These are phyloP conservation scores for Apamea anceps DNA, from an alignment of 2,888 invertebrate genomes.

Conservation along the genomic window DNA sequence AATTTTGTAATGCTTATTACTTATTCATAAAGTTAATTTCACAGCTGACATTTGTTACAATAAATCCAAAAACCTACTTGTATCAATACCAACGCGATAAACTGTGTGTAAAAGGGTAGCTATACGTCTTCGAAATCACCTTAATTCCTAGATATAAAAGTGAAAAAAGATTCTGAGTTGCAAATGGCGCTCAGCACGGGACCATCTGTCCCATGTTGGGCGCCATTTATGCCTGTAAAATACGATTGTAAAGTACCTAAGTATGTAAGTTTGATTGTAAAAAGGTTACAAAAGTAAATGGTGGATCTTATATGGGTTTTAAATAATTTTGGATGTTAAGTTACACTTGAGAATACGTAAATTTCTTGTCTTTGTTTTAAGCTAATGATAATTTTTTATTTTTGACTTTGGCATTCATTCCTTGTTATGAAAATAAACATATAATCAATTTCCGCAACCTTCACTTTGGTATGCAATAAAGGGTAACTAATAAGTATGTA, in stretches of 20 bases:
- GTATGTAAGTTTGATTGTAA: background rate
- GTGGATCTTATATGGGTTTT: too few species aligned
- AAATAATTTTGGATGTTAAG: too few species aligned
- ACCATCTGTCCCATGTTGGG: background rate
- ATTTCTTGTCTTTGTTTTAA: too few species aligned
- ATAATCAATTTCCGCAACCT: background rate
- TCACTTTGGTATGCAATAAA: background rate
- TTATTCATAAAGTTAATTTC: background rate
- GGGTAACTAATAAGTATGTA: background rate
- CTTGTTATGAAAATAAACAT: background rate
- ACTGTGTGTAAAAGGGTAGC: background rate
- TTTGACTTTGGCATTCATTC: too few species aligned
- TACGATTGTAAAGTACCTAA: background rate
- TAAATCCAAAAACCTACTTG: background rate
- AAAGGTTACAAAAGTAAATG: background rate
- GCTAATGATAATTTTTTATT: too few species aligned
- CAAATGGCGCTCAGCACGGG: constrained; percentile 20
- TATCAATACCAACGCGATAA: background rate
- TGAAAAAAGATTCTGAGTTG: background rate
- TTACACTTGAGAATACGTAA: too few species aligned
- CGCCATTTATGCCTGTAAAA: background rate
- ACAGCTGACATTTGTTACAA: background rate
- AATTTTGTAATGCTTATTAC: background rate
- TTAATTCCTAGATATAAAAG: background rate
- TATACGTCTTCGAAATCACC: background rate